Base-by-base conservation (phyloP, 2,113 vertebrate genomes). In the Ictalurus furcatus region DNA sequence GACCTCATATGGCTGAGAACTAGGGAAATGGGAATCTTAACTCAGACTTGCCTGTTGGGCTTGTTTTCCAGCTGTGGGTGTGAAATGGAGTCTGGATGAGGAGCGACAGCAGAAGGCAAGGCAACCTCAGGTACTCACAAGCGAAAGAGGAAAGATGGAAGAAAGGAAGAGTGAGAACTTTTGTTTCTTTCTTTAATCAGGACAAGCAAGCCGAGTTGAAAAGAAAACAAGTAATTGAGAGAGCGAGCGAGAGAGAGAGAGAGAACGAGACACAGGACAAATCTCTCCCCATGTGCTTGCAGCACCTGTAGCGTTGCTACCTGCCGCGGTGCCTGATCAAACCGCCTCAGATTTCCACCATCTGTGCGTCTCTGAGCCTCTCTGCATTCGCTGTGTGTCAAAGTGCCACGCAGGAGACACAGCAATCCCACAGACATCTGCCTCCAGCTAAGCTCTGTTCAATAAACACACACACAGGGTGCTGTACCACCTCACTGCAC, bases 391-490 rank as follows among this genome's bases (percentile, higher is more conserved):
- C 65, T 23, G 59, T 89, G 87, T 88, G 80, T 91, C 87, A 90
- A 67, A 88, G 82, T 67, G 76, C 82, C 84, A 86, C 40, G 54
- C 86, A 81, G 87, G 82, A 88, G 86, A 88, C 54, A 76, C 82
- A 63, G n/a, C 82, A 81, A 85, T 88, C 90, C 84, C 73, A 67
- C 76, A 86, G 87, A 89, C 90, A 90, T 88, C 90, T 91, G 88
- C 90, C 86, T 85, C 86, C 81, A 87, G 86, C 85, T 84, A 78
- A 85, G 58, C 80, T 84, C 81, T 79, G 81, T 58, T 87, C 89
- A 82, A 74, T 61, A 88, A 84, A 84, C 84, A 89, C 76, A 87
- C 88, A 85, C 76, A 81, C 65, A 25, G 84, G 88, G 52, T 78
- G 88, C 88, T 76, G 61, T 40, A n/a, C 59, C 34, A 83, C 48